Base-by-base conservation (phyloP, 2,888 invertebrate species). In the Drosophila silvestris region DNA sequence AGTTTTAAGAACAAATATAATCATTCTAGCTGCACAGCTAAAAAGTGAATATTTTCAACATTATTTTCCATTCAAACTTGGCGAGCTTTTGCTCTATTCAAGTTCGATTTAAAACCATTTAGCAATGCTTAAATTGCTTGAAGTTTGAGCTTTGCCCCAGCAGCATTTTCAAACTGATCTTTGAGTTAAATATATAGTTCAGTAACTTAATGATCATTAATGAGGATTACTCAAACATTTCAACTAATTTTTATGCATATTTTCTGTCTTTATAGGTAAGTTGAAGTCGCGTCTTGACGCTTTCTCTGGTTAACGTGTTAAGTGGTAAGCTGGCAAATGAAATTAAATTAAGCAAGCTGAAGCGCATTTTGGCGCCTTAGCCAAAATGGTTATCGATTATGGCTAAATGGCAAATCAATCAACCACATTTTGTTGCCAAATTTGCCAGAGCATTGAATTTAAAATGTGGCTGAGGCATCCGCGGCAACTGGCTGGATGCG, bases 221-320 rank as follows among this genome's bases (percentile, higher is more conserved):
- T 30, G 7, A 30, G 28, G 4, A 22, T 7, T 9, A 16, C 1
- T 5, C 19, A 52, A 52, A 6, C 3, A 52, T 10, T 19, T 14
- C 12, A 1, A 72, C 70, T 77, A 37, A 73, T 52, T 50, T 58
- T 1, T 26, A 19, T 28, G 3, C 6, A 0, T 22, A 53, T 30
- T 26, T 28, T 37, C n/a, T 62, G 47, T 78, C 57, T 52, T 79
- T 79, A 39, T 12, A 78, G 77, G 77, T 78, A 77, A 77, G 77
- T 77, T 47, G 19, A 62, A 47, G 30, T 35, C 6, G 52, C 62
- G 6, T 30, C 14, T 12, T 53, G n/a, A 12, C n/a, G 19, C 22
- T n/a, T 5, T 22, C 19, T 7, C 41, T 26, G 4, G 9, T 47
- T 22, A 5, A 16, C n/a, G 26, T 32, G 22, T 16, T 41, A 5